Conservation (phyloP, 1,140 invertebrate genomes). For the Anthonomus grandis region DNA sequence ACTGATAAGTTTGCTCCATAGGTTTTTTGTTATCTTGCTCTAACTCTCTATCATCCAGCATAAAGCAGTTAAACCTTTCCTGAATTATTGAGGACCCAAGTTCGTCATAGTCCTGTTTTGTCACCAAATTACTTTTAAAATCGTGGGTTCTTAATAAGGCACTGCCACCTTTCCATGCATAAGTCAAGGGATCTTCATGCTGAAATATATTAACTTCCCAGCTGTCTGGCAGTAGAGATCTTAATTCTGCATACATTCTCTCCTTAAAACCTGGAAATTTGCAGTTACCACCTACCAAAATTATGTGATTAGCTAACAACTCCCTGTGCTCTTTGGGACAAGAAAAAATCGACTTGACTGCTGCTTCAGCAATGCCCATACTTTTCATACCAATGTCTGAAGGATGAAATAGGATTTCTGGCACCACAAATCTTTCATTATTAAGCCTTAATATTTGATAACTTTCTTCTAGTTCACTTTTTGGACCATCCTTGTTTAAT, state of each 20-base stretch:
- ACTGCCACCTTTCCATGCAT: conserved; percentile 86
- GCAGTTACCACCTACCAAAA: conserved; percentile 88
- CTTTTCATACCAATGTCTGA: conserved; percentile 92
- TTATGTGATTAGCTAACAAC: conserved; percentile 84
- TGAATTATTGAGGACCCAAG: conserved; percentile 56
- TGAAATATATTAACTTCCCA: conserved; percentile 70
- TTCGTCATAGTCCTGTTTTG: conserved; percentile 86
- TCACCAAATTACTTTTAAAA: conserved; percentile 70
- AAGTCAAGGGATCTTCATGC: conserved; percentile 73
- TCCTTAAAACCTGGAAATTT: conserved; percentile 82
- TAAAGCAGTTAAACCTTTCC: conserved; percentile 41
- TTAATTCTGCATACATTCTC: conserved; percentile 75
- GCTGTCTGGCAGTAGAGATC: conserved; percentile 72
- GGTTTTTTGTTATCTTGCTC: conserved; percentile 7
- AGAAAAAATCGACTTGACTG: conserved; percentile 68
- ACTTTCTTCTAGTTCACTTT: conserved; percentile 59
- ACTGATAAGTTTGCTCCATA: conserved; percentile 12
- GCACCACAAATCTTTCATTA: conserved; percentile 90
- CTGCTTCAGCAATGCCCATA: conserved; percentile 91
- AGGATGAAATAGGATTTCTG: conserved; percentile 93
- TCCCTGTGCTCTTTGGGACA: conserved; percentile 77
- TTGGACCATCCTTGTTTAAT: conserved; percentile 44
- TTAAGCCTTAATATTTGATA: conserved; percentile 83
- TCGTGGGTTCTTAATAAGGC: conserved; percentile 69
- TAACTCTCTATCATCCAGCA: conserved; percentile 20